phyloP scores from a whole-genome alignment of 2,888 invertebrate species.

The Drosophila vallismaia region DNA sequence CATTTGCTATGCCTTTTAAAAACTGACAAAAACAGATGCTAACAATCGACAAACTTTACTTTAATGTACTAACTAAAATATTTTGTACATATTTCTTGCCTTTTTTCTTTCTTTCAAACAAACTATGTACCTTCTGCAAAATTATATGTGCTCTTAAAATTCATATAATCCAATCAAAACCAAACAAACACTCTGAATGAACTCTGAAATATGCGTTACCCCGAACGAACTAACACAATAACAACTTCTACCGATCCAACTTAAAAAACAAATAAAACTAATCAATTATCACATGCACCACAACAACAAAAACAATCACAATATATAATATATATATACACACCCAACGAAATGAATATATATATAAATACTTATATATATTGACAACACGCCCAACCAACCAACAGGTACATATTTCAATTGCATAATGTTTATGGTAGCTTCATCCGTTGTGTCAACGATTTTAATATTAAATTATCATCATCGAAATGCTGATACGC shows the following conservation, averaged over 20 bases:
- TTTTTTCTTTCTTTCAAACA: conserved; percentile 65
- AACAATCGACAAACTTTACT: conserved; percentile 47
- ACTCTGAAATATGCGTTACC: conserved; percentile 66
- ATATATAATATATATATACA: conserved; percentile 46
- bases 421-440: conserved; percentile 99
- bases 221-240: conserved; percentile 53
- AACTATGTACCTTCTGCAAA: conserved; percentile 59
- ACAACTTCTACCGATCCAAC: conserved; percentile 42
- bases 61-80: conserved; percentile 70
- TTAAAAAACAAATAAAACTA: conserved; percentile 37
- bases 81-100: conserved; percentile 78
- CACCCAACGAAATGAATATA: conserved; percentile 44
- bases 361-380: conserved; percentile 58
- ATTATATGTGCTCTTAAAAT: conserved; percentile 52
- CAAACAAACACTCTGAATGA: conserved; percentile 60
- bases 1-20: conserved; percentile 44
- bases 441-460: conserved; percentile 98
- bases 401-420: conserved; percentile 97
- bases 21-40: conserved; percentile 31
- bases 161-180: conserved; percentile 35
- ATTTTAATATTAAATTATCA: conserved; percentile 99
- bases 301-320: conserved; percentile 40
- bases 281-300: conserved; percentile 51
- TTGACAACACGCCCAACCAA: conserved; percentile 83
- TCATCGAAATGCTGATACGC: conserved; percentile 98